phyloP scores from a whole-genome alignment of 2,797 vertebrate genomes.

The Micromesistius poutassou region DNA sequence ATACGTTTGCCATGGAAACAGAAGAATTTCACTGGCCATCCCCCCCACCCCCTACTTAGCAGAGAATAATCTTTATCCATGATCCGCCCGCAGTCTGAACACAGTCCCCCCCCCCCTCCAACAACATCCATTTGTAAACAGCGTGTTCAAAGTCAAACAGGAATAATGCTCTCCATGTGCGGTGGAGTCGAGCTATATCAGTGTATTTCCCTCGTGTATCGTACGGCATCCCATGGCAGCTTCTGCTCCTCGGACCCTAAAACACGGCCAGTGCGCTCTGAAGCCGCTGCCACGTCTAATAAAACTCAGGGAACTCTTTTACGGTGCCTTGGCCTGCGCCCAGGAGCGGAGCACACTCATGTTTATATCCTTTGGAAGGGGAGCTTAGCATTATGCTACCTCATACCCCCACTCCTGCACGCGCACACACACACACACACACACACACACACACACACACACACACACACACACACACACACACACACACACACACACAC shows the following conservation, averaged over 20 bases:
- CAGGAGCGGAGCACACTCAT: constrained; percentile 42
- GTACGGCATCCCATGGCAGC: background rate
- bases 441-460: constrained; percentile 34
- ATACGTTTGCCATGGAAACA: background rate
- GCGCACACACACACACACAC: constrained; percentile 56
- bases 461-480: too few relatives aligned
- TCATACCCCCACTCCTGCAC: background rate
- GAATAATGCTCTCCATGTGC: background rate
- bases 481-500: too few relatives aligned
- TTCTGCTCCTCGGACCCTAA: constrained; percentile 4
- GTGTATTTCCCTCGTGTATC: background rate
- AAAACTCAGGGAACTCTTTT: constrained; percentile 56
- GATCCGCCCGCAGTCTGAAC: background rate
- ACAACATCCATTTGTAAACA: background rate
- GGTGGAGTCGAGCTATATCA: background rate
- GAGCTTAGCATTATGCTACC: constrained; percentile 8
- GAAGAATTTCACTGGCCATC: background rate
- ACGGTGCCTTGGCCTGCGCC: constrained; percentile 38
- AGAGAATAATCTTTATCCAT: background rate
- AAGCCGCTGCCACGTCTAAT: constrained; percentile 51
- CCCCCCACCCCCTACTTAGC: too few relatives aligned
- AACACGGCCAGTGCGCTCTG: constrained; percentile 38
- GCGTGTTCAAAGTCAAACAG: background rate
- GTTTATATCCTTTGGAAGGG: constrained; percentile 48
- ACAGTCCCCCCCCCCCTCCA: background rate